Base-by-base conservation (phyloP, 2,888 invertebrate species). In the Brachyptera putata region DNA sequence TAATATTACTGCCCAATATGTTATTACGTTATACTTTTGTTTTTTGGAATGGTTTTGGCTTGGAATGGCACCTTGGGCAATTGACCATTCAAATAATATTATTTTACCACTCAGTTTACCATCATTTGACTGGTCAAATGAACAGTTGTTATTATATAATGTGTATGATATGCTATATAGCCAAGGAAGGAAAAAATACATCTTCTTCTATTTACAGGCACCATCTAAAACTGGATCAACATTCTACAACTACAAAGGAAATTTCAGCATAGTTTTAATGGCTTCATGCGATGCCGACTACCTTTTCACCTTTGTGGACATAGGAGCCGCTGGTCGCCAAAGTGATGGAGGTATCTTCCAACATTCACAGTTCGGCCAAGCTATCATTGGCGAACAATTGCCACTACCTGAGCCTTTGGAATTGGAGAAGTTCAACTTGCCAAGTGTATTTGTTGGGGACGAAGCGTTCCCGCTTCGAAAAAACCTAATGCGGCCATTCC, bases 241-340 rank as follows among this genome's bases (percentile, higher is more conserved):
- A 1, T 26, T 14, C 21, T 58, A 18, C 9, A 22, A 49, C 13
- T 34, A 30, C 16, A 48, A 34, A 18, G 24, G 14, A n/a, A 7
- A 14, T 3, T 13, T 16, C 4, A 48, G 58, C 25, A 3, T 58
- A n/a, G n/a, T n/a, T n/a, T n/a, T n/a, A n/a, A n/a, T n/a, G n/a
- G n/a, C n/a, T n/a, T n/a, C n/a, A n/a, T 46, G 48, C 13, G 34
- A 49, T 22, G 46, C 58, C 9, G 34, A 58, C 1, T 58, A 58
- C 30, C 5, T 34, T 2, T 58, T 48, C 13, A 58, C 58, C 9
- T 16, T 58, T 21, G 49, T 48, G 5, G 49, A 58, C 16, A 49
- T 58, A n/a, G 58, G 58, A 9, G 58, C 58, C 16, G 11, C 48
- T 4, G 58, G 58, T n/a, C 48, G 58, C 11, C 49, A 58, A 22